A percentile compares a stretch with the other conserved stretches of the same genome.
These are phyloP conservation scores for Calypte anna DNA, from an alignment of 2,113 vertebrate genomes.

Conservation along the genomic window DNA sequence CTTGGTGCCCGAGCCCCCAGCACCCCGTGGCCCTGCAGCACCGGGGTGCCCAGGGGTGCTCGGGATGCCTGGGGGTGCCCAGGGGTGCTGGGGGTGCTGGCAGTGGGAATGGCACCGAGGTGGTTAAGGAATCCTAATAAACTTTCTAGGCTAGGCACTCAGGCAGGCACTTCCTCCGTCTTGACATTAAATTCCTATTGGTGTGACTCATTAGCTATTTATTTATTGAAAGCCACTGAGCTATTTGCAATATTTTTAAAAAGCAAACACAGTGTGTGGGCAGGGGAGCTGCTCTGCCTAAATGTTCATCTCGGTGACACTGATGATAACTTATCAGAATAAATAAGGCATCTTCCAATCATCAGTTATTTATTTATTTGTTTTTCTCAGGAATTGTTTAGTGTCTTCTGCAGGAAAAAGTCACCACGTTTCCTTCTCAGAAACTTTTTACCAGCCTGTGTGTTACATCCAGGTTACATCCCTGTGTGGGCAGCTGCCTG, in stretches of 20 bases:
- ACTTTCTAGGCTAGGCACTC: slow-evolving; percentile 36
- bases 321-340: slow-evolving; percentile 59
- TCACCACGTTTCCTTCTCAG: slow-evolving; percentile 23
- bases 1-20: too few relatives aligned
- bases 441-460: slow-evolving; percentile 35
- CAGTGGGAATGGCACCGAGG: neutral
- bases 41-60: too few relatives aligned
- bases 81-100: accelerated
- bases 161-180: slow-evolving; percentile 60
- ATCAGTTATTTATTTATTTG: neutral
- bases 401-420: neutral
- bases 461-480: slow-evolving; percentile 37
- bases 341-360: slow-evolving; percentile 61
- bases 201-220: slow-evolving; percentile 72
- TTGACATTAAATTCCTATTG: slow-evolving; percentile 66
- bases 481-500: slow-evolving; percentile 36
- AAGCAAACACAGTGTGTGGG: slow-evolving; percentile 66
- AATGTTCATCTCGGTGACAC: slow-evolving; percentile 22
- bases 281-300: slow-evolving; percentile 57
- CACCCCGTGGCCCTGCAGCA: too few relatives aligned
- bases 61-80: neutral
- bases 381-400: neutral
- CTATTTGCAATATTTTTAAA: slow-evolving; percentile 60
- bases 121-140: slow-evolving; percentile 39
- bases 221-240: slow-evolving; percentile 68